Evolutionary conservation across 2,888 invertebrate species (phyloP), one percentile per base, ranked within the genome.

Genomic region (Ophion costatus): DNA sequence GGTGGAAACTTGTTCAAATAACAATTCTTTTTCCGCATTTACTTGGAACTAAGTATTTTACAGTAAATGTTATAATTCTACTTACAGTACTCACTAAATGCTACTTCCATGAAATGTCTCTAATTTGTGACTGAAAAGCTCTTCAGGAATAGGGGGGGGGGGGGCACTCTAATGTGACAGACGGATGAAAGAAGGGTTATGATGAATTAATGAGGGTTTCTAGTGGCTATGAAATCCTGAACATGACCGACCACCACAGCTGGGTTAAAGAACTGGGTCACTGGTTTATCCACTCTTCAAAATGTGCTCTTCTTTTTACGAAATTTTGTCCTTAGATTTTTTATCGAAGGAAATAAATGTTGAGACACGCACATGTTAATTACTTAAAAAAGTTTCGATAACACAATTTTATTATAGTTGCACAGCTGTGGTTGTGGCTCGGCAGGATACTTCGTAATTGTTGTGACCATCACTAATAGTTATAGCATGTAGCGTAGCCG

Each of bases 391-490:
- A 66, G 66, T 76, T 66, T 10, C 33, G 56, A 57, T 22, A 59
- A 42, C 24, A 57, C 24, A 67, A 42, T 56, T n/a, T 42, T 59
- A 73, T 82, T 61, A 51, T 66, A 66, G 22, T 59, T 11, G 45
- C 24, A n/a, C 22, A 56, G 14, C 22, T 57, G 66, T 33, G 64
- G 76, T 42, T 45, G 63, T n/a, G 22, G 22, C 29, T 22, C 14
- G 9, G n/a, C 10, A 38, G 38, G 64, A 45, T 66, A 82, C 79
- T 75, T 84, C 38, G 75, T 82, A 85, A 82, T 85, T 85, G 82
- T 85, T 76, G 61, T 56, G 51, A 79, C 61, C 74, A 84, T 79
- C 64, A 45, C 45, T 71, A 42, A 56, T 38, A 61, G 73, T 45
- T 75, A 69, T 51, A 75, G 42, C 11, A 51, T 74, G 17, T 51